Conservation (phyloP, 1,140 invertebrate genomes). For the Drosophila simulans region DNA sequence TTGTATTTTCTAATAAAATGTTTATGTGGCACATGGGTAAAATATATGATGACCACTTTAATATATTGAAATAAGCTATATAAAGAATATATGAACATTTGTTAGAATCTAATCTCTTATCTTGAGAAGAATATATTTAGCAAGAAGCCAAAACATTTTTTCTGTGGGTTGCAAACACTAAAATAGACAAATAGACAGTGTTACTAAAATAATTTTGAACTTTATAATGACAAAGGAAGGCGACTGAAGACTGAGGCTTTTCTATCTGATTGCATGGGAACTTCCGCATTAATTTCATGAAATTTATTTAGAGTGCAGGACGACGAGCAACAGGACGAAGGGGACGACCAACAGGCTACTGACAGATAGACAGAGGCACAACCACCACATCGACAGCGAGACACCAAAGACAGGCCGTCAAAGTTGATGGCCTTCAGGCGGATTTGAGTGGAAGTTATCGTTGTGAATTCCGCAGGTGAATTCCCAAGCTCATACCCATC, state of each 20-base stretch:
- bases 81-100: no score
- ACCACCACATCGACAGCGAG: background rate
- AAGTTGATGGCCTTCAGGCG: slow-evolving; percentile 51
- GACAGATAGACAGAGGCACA: slow-evolving; percentile 10
- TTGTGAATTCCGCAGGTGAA: slow-evolving; percentile 63
- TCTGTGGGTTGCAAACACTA: background rate
- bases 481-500: background rate
- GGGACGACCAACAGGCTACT: slow-evolving; percentile 17
- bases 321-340: slow-evolving; percentile 15
- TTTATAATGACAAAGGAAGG: slow-evolving; percentile 2
- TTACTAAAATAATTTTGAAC: background rate
- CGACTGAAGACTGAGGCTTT: background rate
- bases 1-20: no score
- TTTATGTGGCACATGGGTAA: no score
- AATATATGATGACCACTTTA: no score
- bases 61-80: no score
- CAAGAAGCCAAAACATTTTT: background rate
- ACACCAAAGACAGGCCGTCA: slow-evolving; percentile 20
- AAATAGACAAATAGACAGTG: background rate
- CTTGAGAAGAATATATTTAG: no score
- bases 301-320: slow-evolving; percentile 1
- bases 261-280: background rate
- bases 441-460: slow-evolving; percentile 35
- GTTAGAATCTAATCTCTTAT: no score
- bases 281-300: background rate